phyloP scores from a whole-genome alignment of 2,888 invertebrate species.

The Cataglyphis altisquamis region DNA sequence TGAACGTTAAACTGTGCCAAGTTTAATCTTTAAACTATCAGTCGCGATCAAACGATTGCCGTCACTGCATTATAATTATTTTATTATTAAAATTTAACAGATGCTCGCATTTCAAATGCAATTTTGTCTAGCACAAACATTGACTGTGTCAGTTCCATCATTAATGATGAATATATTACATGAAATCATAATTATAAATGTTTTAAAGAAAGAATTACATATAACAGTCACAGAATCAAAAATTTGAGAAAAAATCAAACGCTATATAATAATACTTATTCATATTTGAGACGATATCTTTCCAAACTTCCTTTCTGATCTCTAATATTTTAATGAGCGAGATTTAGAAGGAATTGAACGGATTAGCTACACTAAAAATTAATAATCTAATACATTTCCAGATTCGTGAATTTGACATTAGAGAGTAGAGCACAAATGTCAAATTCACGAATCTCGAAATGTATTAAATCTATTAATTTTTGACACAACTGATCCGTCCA shows the following conservation, averaged over 20 bases:
- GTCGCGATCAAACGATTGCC: neutral
- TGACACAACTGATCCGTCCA: no score
- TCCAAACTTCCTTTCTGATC: no score
- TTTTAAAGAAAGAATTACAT: neutral
- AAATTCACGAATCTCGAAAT: no score
- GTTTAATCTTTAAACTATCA: slow-evolving; percentile 3
- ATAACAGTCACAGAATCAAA: neutral
- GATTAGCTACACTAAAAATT: no score
- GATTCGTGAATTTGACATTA: no score
- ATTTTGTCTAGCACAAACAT: neutral
- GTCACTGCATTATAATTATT: neutral
- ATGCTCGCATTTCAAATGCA: neutral
- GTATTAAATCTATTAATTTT: no score
- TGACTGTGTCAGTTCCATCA: neutral
- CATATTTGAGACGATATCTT: no score
- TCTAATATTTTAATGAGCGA: no score
- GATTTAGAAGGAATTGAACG: no score
- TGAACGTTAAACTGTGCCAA: neutral
- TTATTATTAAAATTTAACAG: slow-evolving; percentile 12
- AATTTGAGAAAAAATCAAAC: neutral
- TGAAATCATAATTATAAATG: neutral
- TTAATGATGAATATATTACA: neutral
- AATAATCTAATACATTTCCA: no score
- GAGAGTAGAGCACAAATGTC: no score
- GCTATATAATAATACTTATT: neutral